These are phyloP conservation scores for Anableps anableps DNA, from an alignment of 2,797 vertebrate genomes.

Conservation along the genomic window DNA sequence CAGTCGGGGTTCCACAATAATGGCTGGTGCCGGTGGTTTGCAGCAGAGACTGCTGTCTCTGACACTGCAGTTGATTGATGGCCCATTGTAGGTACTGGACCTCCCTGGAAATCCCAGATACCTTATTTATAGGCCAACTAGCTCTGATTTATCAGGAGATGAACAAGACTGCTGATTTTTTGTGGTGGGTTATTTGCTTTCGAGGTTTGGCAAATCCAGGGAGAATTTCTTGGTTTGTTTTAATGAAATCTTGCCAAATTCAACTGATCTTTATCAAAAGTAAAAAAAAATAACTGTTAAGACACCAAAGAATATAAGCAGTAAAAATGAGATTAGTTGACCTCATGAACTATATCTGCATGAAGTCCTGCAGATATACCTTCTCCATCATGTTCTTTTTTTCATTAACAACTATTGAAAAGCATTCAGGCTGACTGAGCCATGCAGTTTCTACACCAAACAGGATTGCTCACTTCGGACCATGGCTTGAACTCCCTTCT, in stretches of 20 bases:
- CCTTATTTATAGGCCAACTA: slow-evolving; percentile 28
- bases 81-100: slow-evolving; percentile 43
- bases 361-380: not conserved
- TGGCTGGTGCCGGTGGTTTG: slow-evolving; percentile 58
- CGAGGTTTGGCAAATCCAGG: slow-evolving; percentile 39
- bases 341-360: slow-evolving; percentile 8
- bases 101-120: slow-evolving; percentile 33
- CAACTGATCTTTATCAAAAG: slow-evolving; percentile 31
- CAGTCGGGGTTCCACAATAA: slow-evolving; percentile 44
- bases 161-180: slow-evolving; percentile 42
- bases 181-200: slow-evolving; percentile 33
- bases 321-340: not conserved
- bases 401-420: slow-evolving; percentile 18
- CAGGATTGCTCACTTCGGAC: slow-evolving; percentile 29
- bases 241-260: slow-evolving; percentile 25
- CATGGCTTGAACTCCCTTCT: slow-evolving; percentile 32
- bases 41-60: slow-evolving; percentile 43
- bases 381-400: slow-evolving; percentile 8
- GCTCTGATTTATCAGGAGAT: slow-evolving; percentile 42
- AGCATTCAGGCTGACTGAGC: slow-evolving; percentile 36
- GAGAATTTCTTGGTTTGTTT: slow-evolving; percentile 35
- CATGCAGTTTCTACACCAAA: slow-evolving; percentile 49
- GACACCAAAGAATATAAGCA: slow-evolving; percentile 27
- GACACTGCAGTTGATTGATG: slow-evolving; percentile 46
- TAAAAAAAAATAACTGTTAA: slow-evolving; percentile 33